Evolutionary conservation across 2,797 vertebrate genomes (phyloP).

Genomic region (Ispidina picta): DNA sequence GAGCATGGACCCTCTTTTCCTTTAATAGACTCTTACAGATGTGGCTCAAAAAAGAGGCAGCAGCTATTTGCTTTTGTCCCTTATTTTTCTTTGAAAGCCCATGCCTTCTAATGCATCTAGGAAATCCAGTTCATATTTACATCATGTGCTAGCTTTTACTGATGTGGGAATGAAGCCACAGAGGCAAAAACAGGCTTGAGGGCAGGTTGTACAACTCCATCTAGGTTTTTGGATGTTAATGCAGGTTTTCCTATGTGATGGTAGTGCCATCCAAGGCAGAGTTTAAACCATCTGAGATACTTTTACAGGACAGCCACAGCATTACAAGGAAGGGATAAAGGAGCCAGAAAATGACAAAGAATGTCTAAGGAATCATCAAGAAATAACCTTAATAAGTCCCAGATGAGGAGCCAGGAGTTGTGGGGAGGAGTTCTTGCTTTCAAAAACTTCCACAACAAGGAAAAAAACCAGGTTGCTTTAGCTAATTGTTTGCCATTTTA

Average conservation of each 20-base stretch:
- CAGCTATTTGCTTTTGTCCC: background rate
- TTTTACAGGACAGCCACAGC: background rate
- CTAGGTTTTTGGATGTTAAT: background rate
- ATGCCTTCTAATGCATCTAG: background rate
- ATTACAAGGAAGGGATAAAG: background rate
- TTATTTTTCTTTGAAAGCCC: background rate
- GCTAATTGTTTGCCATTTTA: background rate
- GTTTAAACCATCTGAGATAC: background rate
- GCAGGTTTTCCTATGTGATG: accelerated
- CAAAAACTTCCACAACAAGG: background rate
- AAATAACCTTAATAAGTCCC: background rate
- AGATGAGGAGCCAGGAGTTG: background rate
- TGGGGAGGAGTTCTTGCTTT: background rate
- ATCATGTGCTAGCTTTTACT: background rate
- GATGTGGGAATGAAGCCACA: background rate
- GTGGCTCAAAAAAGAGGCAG: background rate
- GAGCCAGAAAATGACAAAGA: background rate
- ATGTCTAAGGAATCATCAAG: background rate
- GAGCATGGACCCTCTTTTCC: background rate
- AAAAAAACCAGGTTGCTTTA: background rate
- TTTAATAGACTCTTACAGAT: background rate
- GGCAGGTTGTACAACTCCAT: background rate
- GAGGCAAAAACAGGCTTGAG: background rate
- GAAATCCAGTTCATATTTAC: background rate
- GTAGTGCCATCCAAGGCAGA: background rate